Base-by-base conservation (phyloP, 1,140 invertebrate genomes). In the Drepana arcuata region DNA sequence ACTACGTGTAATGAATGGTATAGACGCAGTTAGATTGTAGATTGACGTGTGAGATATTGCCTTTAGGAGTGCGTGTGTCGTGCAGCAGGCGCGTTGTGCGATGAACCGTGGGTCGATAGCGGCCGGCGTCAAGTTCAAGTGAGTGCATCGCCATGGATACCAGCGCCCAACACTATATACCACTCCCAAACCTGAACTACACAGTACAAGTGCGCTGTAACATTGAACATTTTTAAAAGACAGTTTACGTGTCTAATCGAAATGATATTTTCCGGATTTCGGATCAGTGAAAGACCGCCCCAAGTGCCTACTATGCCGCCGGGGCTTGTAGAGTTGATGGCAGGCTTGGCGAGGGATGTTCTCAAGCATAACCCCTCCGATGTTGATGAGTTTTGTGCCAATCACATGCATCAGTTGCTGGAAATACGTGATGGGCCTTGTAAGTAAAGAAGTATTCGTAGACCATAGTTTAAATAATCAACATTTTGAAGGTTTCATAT, bases 291-390 rank as follows among this genome's bases (percentile, higher is more conserved):
- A 7, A 55, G 72, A 2, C 48, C 70, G 13, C 40, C 57, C 2
- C 60, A 82, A 0, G 67, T 71, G 11, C 74, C 80, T 1, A 81
- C 79, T 33, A 80, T 86, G 64, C 85, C 85, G 5, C 48, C 69
- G n/a, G 83, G 79, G 2, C 62, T 87, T 0, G 69, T 84, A 1
- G 74, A 84, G 13, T 39, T 86, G 12, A 85, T 87, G 54, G 85
- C 86, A 44, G 83, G 80, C 9, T 69, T 87, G 9, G 71, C 84
- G 3, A 86, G 75, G 41, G 79, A 85, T 31, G 83, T 86, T 1
- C 62, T 87, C 1, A 77, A 71, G 35, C 68, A 82, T 39, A 85
- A 82, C 39, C 84, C 85, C 0, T 44, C 59, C 2, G 73, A 86
- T 42, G 54, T 86, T 16, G 77, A 84, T 18, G 55, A 69, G 11